These are phyloP conservation scores for Pterocles burchelli DNA, from an alignment of 2,113 vertebrate species.

Conservation along the genomic window DNA sequence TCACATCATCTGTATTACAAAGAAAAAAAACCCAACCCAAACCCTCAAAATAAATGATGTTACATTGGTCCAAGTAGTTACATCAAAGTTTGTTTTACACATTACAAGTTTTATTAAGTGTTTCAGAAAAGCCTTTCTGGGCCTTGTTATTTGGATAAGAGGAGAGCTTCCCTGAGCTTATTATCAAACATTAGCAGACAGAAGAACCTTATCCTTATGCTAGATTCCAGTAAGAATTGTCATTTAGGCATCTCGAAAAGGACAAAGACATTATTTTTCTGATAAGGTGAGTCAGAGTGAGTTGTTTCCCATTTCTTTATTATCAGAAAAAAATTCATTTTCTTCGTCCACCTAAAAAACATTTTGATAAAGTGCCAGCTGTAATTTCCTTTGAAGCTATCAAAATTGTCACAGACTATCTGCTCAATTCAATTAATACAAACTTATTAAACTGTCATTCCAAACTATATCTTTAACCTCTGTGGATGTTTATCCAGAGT, in stretches of 20 bases:
- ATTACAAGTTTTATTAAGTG: neutral
- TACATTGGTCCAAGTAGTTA: neutral
- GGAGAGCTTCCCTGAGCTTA: neutral
- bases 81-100: neutral
- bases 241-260: neutral
- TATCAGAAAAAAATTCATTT: neutral
- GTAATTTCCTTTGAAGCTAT: neutral
- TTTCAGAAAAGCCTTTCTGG: neutral
- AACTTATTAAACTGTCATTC: neutral
- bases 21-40: neutral
- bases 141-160: neutral
- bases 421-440: neutral
- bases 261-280: neutral
- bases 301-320: neutral
- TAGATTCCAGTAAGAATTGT: neutral
- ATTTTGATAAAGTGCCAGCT: neutral
- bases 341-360: neutral
- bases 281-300: neutral
- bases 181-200: neutral
- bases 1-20: neutral
- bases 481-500: neutral
- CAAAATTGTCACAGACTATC: neutral
- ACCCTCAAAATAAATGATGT: neutral
- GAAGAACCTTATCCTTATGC: neutral
- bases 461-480: neutral